Evolutionary conservation across 2,797 vertebrate species (phyloP).

Genomic region (Aldrovandia affinis): DNA sequence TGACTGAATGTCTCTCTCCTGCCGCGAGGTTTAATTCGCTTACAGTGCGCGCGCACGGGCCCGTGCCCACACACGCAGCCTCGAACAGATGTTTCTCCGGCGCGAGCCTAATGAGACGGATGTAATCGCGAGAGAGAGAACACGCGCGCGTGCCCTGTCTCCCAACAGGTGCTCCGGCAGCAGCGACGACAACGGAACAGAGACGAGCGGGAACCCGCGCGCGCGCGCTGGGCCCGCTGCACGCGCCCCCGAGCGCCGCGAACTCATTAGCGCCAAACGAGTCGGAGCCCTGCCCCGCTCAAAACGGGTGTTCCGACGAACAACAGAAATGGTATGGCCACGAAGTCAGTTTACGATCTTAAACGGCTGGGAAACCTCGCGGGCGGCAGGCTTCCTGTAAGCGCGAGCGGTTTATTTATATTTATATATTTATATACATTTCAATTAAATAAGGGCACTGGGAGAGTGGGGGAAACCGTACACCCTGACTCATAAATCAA

Average conservation of each 20-base stretch:
- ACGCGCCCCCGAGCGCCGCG: no score
- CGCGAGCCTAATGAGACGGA: background rate
- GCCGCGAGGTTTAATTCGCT: no score
- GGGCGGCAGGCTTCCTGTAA: conserved; percentile 9
- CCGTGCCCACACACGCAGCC: background rate
- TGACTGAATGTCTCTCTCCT: no score
- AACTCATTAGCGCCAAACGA: no score
- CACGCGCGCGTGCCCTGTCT: no score
- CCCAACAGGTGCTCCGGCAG: no score
- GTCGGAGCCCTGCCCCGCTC: background rate
- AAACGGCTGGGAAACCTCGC: background rate
- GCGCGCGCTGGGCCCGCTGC: no score
- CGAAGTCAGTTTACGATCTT: background rate
- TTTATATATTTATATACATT: conserved; percentile 21
- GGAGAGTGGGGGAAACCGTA: conserved; percentile 11
- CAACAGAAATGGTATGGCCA: background rate
- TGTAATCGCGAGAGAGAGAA: background rate
- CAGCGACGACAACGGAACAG: no score
- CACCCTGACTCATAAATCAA: conserved; percentile 5
- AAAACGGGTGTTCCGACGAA: background rate
- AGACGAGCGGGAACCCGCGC: no score
- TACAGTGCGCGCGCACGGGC: background rate
- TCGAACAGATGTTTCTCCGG: background rate
- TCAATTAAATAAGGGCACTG: conserved; percentile 15
- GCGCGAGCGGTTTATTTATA: background rate